Percentiles rank a stretch among this genome's conserved stretches.
Evolutionary conservation across 2,113 vertebrate species (phyloP).

Genomic region (Mesoclemmys tuberculata): DNA sequence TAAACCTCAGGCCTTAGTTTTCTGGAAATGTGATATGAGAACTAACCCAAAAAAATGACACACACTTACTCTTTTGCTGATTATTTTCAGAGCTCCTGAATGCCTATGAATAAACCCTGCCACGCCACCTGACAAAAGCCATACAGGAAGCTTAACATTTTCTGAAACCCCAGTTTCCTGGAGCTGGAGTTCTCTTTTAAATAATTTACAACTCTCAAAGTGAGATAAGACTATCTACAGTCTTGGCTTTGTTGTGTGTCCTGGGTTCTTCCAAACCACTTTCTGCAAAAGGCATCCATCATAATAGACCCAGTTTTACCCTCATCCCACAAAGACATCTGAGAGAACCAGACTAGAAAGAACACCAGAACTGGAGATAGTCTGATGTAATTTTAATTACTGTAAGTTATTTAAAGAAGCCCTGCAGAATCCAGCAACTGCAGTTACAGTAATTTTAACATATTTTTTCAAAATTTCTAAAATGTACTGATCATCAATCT

Average conservation of each 20-base stretch:
- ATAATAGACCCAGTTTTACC: slow-evolving; percentile 53
- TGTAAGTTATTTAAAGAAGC: slow-evolving; percentile 61
- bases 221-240: slow-evolving; percentile 65
- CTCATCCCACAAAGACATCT: slow-evolving; percentile 51
- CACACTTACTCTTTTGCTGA: slow-evolving; percentile 57
- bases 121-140: slow-evolving; percentile 56
- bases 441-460: slow-evolving; percentile 17
- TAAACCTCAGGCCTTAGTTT: slow-evolving; percentile 29
- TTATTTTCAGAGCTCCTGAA: slow-evolving; percentile 50
- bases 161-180: slow-evolving; percentile 70
- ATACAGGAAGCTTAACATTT: slow-evolving; percentile 71
- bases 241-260: slow-evolving; percentile 35
- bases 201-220: slow-evolving; percentile 72
- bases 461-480: slow-evolving; percentile 41
- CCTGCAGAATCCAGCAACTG: slow-evolving; percentile 14
- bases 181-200: slow-evolving; percentile 53
- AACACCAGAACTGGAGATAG: slow-evolving; percentile 54
- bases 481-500: slow-evolving; percentile 28
- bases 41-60: slow-evolving; percentile 52
- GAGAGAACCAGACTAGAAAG: slow-evolving; percentile 43
- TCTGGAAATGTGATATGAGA: slow-evolving; percentile 47
- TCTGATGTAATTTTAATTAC: slow-evolving; percentile 62
- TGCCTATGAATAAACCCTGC: slow-evolving; percentile 55
- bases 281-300: slow-evolving; percentile 63
- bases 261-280: slow-evolving; percentile 46